These are phyloP conservation scores for Ceratotherium simum DNA, from an alignment of 2,113 vertebrate genomes.

Conservation along the genomic window DNA sequence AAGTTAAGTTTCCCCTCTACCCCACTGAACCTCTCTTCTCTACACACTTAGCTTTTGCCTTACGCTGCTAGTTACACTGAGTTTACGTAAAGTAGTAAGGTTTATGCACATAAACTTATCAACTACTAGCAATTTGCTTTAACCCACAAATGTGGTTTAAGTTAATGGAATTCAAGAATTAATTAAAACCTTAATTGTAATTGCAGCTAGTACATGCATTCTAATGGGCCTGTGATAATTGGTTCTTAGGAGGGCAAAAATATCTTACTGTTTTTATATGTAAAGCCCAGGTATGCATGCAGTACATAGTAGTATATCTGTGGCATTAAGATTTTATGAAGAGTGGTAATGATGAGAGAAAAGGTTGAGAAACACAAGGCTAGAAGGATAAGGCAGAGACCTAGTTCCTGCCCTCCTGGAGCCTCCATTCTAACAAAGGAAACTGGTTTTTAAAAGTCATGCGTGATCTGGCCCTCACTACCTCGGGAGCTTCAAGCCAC, in stretches of 20 bases:
- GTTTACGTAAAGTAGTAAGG: not conserved
- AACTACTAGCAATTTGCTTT: not conserved
- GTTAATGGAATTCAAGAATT: not conserved
- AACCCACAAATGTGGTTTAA: not conserved
- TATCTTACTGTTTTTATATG: not conserved
- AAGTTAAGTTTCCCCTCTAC: not conserved
- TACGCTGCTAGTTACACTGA: not conserved
- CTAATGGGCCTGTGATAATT: not conserved
- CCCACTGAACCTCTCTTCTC: too few relatives aligned
- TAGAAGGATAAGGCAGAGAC: not conserved
- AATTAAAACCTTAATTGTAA: not conserved
- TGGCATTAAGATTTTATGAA: not conserved
- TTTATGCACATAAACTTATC: not conserved
- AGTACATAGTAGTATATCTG: not conserved
- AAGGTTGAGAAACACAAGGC: not conserved
- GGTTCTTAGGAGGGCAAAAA: not conserved
- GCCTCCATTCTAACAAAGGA: not conserved
- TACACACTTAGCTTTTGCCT: not conserved
- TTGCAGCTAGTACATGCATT: not conserved
- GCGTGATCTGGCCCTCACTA: not conserved
- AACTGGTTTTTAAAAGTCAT: not conserved
- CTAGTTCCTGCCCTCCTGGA: not conserved
- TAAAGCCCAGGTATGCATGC: not conserved
- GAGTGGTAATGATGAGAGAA: not conserved
- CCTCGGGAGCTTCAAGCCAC: not conserved